Conservation (phyloP, 1,140 invertebrate genomes). For the Solen grandis region DNA sequence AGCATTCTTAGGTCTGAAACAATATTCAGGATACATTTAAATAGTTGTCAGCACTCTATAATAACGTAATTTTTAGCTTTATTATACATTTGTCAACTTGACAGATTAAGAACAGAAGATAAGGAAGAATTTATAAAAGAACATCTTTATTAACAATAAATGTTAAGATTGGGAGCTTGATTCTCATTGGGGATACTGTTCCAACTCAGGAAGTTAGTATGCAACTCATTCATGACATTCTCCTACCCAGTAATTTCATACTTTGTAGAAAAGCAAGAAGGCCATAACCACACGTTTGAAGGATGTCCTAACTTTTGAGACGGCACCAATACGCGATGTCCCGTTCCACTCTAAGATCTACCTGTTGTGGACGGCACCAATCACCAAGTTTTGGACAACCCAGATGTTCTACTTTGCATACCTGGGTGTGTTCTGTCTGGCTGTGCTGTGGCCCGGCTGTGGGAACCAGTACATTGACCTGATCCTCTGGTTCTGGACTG, state of each 20-base stretch:
- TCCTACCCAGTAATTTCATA: not conserved
- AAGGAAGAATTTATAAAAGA: no score
- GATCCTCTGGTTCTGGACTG: conserved; percentile 78
- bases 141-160: not conserved
- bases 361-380: conserved; percentile 78
- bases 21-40: no score
- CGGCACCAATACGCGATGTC: conserved; percentile 6
- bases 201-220: not conserved
- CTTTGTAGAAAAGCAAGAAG: conserved; percentile 9
- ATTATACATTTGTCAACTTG: no score
- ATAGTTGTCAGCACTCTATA: no score
- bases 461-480: conserved; percentile 78
- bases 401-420: conserved; percentile 80
- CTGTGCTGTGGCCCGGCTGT: conserved; percentile 80
- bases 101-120: no score
- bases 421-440: conserved; percentile 79
- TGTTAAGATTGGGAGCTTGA: not conserved
- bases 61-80: no score
- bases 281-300: not conserved
- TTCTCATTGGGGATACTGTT: not conserved
- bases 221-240: no score
- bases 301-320: not conserved
- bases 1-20: no score
- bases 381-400: conserved; percentile 79
- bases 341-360: conserved; percentile 73